Percentiles rank a stretch among this genome's conserved stretches.
Evolutionary conservation across 1,140 invertebrate species (phyloP).

Genomic region (Drosophila takahashii): DNA sequence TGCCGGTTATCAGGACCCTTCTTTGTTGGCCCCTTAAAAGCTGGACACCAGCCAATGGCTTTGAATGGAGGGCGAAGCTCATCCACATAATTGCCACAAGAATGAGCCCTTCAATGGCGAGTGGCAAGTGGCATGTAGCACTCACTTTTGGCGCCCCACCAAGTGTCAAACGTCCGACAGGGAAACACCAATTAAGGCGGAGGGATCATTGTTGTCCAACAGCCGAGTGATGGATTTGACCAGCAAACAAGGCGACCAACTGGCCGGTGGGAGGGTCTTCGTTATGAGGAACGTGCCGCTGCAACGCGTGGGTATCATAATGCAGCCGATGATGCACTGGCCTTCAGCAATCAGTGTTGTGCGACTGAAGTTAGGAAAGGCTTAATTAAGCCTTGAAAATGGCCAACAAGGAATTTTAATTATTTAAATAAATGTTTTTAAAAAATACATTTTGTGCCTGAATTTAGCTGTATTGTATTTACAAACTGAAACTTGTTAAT

Average conservation of each 20-base stretch:
- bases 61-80: conserved; percentile 1
- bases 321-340: conserved; percentile 24
- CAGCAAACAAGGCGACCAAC: conserved; percentile 41
- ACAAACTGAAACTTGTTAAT: no score
- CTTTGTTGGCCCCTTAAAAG: neutral
- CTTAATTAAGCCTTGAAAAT: neutral
- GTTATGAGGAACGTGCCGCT: conserved; percentile 64
- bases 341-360: conserved; percentile 2
- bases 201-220: conserved; percentile 35
- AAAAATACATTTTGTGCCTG: no score
- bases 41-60: conserved; percentile 52
- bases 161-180: conserved; percentile 33
- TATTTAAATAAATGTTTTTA: neutral
- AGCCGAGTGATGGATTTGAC: conserved; percentile 23
- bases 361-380: neutral
- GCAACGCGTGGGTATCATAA: conserved; percentile 64
- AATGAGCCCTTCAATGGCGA: conserved; percentile 1
- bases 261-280: conserved; percentile 8
- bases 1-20: conserved; percentile 10
- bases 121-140: conserved; percentile 32
- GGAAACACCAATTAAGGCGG: conserved; percentile 44
- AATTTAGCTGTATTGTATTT: no score
- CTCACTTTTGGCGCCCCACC: conserved; percentile 27
- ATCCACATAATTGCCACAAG: conserved; percentile 35
- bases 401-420: neutral